These are phyloP conservation scores for Mimas tiliae DNA, from an alignment of 2,888 invertebrate genomes.

Conservation along the genomic window DNA sequence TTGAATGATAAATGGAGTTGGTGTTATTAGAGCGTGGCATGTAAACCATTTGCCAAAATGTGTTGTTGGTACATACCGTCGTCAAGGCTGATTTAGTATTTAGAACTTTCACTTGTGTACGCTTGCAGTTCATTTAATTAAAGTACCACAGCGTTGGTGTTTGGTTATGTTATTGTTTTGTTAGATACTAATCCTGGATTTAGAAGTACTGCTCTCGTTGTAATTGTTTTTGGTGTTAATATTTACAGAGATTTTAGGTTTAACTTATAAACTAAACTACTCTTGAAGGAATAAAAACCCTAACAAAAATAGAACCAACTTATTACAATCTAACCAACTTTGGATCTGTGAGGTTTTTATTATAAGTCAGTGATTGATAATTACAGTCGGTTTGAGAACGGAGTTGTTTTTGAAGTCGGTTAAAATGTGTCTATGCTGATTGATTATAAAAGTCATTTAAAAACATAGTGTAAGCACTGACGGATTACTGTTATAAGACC, in stretches of 20 bases:
- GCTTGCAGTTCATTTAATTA: background rate
- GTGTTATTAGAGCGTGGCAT: constrained; percentile 54
- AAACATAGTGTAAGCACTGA: background rate
- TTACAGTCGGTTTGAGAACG: no score
- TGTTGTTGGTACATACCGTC: constrained; percentile 44
- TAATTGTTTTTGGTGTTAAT: background rate
- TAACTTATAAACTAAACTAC: no score
- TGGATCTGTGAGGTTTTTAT: no score
- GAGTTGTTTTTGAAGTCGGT: no score
- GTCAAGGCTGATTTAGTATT: constrained; percentile 9
- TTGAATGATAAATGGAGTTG: constrained; percentile 60
- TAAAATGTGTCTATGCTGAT: background rate
- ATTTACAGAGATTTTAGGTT: no score
- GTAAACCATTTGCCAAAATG: constrained; percentile 44
- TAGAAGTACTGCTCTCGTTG: no score
- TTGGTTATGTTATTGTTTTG: background rate
- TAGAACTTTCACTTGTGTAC: constrained; percentile 1
- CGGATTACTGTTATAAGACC: background rate
- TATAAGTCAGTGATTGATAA: no score
- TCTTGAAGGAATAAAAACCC: no score
- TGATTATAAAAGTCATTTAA: background rate
- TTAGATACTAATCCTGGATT: no score
- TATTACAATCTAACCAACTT: no score
- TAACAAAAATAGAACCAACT: no score
- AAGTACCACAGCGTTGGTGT: background rate